These are phyloP conservation scores for Caenorhabditis imperialis DNA, from an alignment of 2,888 invertebrate species.

Conservation along the genomic window DNA sequence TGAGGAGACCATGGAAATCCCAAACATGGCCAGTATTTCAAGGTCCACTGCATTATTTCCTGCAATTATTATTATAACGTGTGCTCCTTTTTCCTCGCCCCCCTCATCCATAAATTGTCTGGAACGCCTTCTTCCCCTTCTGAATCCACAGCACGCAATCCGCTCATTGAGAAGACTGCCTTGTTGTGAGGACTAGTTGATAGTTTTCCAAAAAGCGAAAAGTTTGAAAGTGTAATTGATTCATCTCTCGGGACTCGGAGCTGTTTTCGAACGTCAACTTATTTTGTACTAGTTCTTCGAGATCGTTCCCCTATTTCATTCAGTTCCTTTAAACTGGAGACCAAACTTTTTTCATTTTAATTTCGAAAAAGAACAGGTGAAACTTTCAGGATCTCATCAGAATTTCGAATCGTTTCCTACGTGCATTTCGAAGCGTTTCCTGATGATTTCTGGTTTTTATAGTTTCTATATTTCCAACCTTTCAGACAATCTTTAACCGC, in stretches of 20 bases:
- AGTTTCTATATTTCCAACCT: neutral
- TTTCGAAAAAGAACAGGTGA: conserved; percentile 7
- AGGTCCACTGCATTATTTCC: conserved; percentile 21
- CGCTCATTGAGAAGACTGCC: conserved; percentile 1
- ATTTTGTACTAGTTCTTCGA: neutral
- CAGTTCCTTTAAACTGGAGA: neutral
- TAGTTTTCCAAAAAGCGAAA: conserved; percentile 2
- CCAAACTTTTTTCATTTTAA: neutral
- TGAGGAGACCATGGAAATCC: no score
- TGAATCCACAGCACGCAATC: conserved; percentile 17
- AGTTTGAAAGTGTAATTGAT: conserved; percentile 23
- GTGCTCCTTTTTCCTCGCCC: neutral
- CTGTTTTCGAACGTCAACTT: no score
- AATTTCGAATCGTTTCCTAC: neutral
- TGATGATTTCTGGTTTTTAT: neutral
- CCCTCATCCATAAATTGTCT: neutral
- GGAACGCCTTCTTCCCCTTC: neutral
- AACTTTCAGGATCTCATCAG: neutral
- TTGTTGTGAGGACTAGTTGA: no score
- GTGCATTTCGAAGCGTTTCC: conserved; percentile 1
- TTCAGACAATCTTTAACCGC: neutral
- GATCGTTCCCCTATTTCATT: neutral
- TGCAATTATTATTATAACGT: conserved; percentile 15
- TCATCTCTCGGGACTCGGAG: conserved; percentile 34
- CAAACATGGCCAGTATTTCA: no score